phyloP scores from a whole-genome alignment of 2,797 vertebrate species.

The Acropternis orthonyx region DNA sequence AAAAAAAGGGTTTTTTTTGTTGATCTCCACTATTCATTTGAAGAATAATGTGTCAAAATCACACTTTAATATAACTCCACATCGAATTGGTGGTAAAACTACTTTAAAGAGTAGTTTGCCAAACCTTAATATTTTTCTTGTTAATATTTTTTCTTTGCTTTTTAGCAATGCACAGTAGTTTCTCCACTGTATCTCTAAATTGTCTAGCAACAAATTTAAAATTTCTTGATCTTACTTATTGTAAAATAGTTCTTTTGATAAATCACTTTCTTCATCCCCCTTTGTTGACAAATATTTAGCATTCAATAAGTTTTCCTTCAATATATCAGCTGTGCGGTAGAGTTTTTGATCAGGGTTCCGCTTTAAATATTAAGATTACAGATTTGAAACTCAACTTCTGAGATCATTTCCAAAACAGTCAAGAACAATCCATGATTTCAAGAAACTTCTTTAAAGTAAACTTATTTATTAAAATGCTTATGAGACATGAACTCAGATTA shows the following conservation, averaged over 20 bases:
- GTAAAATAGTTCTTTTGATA: not conserved
- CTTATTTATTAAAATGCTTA: not conserved
- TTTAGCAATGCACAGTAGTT: not conserved
- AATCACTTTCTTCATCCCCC: not conserved
- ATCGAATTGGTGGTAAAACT: not conserved
- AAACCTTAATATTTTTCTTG: not conserved
- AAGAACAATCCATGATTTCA: not conserved
- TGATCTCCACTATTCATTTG: not conserved
- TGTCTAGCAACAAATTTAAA: not conserved
- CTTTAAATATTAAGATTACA: not conserved
- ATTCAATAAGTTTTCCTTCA: not conserved
- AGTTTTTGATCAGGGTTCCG: not conserved
- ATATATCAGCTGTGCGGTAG: not conserved
- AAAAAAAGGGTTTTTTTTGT: not conserved
- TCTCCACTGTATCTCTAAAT: not conserved
- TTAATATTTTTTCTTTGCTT: not conserved
- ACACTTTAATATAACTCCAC: not conserved
- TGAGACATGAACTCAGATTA: not conserved
- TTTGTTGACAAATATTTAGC: not conserved
- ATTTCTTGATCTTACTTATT: not conserved
- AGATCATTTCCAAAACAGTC: not conserved
- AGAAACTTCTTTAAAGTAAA: not conserved
- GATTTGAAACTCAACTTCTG: not conserved
- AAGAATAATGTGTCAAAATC: not conserved
- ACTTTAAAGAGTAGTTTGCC: not conserved